phyloP scores from a whole-genome alignment of 2,888 invertebrate species.

The Gymnosoma rotundatum region DNA sequence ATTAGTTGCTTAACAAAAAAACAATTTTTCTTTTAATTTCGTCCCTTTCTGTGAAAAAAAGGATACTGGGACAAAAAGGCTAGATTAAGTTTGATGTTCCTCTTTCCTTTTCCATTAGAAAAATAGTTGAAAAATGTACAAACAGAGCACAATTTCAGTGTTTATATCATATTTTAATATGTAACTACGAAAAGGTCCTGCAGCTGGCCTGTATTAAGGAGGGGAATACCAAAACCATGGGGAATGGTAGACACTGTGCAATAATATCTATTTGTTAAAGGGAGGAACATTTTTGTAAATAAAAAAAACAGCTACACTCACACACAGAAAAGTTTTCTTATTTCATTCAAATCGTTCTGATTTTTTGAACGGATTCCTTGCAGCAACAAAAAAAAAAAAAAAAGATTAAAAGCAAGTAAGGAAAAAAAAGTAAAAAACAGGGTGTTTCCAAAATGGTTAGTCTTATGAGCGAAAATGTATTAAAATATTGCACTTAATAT shows the following conservation, averaged over 20 bases:
- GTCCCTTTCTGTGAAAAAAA: conserved; percentile 34
- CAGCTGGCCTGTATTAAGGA: not conserved
- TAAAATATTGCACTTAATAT: not conserved
- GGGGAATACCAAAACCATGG: not conserved
- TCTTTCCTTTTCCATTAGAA: not conserved
- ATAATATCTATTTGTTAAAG: conserved; percentile 2
- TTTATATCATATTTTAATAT: conserved; percentile 26
- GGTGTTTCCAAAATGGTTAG: not conserved
- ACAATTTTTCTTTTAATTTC: not conserved
- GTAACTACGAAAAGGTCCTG: conserved; percentile 21
- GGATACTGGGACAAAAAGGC: conserved; percentile 48
- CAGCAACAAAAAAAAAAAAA: conserved; percentile 18
- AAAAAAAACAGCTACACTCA: not conserved
- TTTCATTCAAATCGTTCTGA: conserved; percentile 37
- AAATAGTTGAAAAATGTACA: conserved; percentile 23
- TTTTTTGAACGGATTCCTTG: conserved; percentile 4
- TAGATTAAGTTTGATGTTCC: conserved; percentile 33
- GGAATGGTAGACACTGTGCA: not conserved
- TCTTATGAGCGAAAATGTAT: not conserved
- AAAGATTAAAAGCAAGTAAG: conserved; percentile 1
- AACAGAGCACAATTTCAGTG: conserved; percentile 9
- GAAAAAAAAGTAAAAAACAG: conserved; percentile 11
- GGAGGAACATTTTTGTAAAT: conserved; percentile 14
- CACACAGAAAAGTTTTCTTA: conserved; percentile 45
- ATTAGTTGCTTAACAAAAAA: conserved; percentile 28